Base-by-base conservation (phyloP, 2,888 invertebrate species). In the Augochlorella aurata region DNA sequence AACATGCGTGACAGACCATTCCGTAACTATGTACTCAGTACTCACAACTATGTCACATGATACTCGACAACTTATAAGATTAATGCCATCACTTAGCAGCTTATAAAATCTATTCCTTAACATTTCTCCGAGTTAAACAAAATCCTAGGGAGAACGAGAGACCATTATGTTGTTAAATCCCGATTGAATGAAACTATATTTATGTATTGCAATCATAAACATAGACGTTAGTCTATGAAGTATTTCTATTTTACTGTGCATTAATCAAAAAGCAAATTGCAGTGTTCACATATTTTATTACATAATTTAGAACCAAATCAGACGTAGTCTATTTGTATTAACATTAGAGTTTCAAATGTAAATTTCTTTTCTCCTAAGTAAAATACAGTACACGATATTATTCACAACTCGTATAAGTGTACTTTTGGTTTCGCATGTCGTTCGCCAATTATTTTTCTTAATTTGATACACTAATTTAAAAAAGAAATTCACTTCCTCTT, bases 1-100 rank as follows among this genome's bases (percentile, higher is more conserved):
- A 86, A 86, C 90, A 90, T 86, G 89, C 91, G 86, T 84, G 88
- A 90, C 86, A 87, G 89, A 88, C 85, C 90, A 90, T 86, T 85
- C 84, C 85, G 85, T 89, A 91, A 89, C 87, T 90, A 90, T 85
- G 85, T 89, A 90, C 88, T 90, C 83, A 76, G 80, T 85, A 85
- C 83, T 85, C 83, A 79, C 76, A 84, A 80, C 78, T 85, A 85
- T 85, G 90, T 89, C 90, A 90, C 89, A 91, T 89, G 89, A 90
- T 89, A 88, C 85, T 89, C 82, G 86, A 89, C 78, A 88, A 88
- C 85, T 89, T 88, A 85, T 78, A 87, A 86, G 77, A 85, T 80
- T 86, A 83, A 85, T 85, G 77, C 80, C 84, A 78, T 85, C 80
- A 50, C 71, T 81, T 70, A 85, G 84, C 82, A 82, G 80, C 74